Conservation (phyloP, 2,113 vertebrate species). For the Chlorodrepanis virens region DNA sequence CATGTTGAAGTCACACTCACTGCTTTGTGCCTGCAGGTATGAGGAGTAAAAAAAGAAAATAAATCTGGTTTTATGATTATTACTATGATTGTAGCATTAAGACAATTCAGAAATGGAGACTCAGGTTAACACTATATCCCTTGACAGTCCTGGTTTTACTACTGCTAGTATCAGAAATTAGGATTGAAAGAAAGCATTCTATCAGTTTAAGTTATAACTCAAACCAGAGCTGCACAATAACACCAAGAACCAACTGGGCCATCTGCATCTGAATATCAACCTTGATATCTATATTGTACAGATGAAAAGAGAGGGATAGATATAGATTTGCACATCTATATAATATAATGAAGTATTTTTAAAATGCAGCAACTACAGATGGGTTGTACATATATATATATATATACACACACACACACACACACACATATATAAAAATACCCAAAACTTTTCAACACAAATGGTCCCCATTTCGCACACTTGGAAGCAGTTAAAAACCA, state of each 20-base stretch:
- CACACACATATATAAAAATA: not conserved
- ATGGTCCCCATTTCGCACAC: fast-evolving
- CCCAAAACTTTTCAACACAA: not conserved
- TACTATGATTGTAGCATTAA: not conserved
- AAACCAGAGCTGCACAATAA: not conserved
- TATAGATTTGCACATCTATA: not conserved
- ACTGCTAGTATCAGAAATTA: not conserved
- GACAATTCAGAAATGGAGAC: not conserved
- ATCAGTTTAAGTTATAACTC: not conserved
- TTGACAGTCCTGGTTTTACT: not conserved
- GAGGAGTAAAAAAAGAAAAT: not conserved
- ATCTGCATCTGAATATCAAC: not conserved
- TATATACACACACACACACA: not conserved
- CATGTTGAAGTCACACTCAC: not conserved
- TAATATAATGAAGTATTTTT: not conserved
- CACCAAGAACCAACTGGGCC: not conserved
- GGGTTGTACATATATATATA: not conserved
- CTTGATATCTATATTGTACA: not conserved
- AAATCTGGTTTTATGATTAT: not conserved
- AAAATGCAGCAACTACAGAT: not conserved
- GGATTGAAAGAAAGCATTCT: not conserved
- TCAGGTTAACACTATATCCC: not conserved
- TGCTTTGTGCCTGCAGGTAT: not conserved
- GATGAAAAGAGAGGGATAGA: not conserved
- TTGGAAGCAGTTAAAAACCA: not conserved